Evolutionary conservation across 1,140 invertebrate genomes (phyloP), one percentile per base, ranked within the genome.

Genomic region (Aleiodes sp.): DNA sequence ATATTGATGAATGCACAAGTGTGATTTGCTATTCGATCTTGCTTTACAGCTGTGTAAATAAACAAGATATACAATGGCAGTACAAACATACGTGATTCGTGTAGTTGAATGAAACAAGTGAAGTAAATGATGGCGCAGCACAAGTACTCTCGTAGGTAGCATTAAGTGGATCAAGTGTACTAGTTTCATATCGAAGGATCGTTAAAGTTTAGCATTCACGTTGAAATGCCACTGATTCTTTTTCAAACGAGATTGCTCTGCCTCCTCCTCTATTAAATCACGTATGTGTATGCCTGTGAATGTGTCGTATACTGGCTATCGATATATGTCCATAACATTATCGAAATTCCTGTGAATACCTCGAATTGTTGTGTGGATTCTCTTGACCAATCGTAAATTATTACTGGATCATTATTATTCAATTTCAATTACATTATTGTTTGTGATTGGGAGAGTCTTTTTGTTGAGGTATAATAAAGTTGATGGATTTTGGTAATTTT

Each of bases 181-280:
- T 37, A 31, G 59, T 61, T 61, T 35, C 59, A 61, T 61, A 61
- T 61, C 31, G 59, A 61, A 31, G 33, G 59, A 61, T 61, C 59
- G 59, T 61, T 61, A 61, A 61, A 61, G 19, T 61, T 35, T 31
- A 61, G 35, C 31, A 61, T 61, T 19, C 59, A 61, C 35, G 59
- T 61, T 16, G 19, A 21, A 52, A 52, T 52, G 46, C 46, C 46
- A 24, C 26, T 52, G 46, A 24, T 24, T 12, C 46, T 24, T 9
- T 21, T 21, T 26, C 46, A 52, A 52, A n/a, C n/a, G n/a, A n/a
- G n/a, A n/a, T n/a, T n/a, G n/a, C n/a, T n/a, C n/a, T n/a, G n/a
- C n/a, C n/a, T n/a, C n/a, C n/a, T n/a, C n/a, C n/a, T n/a, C n/a
- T n/a, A n/a, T n/a, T 61, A 61, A 12, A 6, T 21, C 46, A 26